Evolutionary conservation across 2,797 vertebrate genomes (phyloP).

Genomic region (Borostomias antarcticus): DNA sequence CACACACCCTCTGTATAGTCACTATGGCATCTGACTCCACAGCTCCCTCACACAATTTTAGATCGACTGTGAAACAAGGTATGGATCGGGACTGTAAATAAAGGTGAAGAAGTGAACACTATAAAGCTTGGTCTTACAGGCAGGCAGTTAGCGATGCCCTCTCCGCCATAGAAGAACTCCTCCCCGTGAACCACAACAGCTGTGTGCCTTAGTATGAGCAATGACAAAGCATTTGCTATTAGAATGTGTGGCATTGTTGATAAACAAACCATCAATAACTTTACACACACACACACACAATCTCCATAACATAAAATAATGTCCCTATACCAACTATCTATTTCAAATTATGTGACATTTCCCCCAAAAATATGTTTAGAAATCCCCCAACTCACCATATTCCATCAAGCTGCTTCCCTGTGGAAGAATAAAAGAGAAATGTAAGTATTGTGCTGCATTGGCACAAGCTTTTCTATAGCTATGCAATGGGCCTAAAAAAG

Average conservation of each 20-base stretch:
- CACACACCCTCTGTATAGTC: too few species aligned
- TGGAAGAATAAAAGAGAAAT: constrained; percentile 50
- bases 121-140: constrained; percentile 75
- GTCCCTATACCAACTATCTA: neutral
- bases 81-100: neutral
- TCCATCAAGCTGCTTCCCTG: constrained; percentile 95
- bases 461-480: neutral
- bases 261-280: neutral
- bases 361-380: neutral
- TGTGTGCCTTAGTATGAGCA: constrained; percentile 84
- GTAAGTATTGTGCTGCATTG: neutral
- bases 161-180: constrained; percentile 90
- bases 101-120: neutral
- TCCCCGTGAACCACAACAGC: constrained; percentile 91
- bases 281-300: neutral
- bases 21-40: neutral
- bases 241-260: neutral
- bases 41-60: neutral
- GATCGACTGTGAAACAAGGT: neutral
- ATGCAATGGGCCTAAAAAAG: neutral
- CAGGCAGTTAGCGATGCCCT: constrained; percentile 85
- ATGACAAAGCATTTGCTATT: neutral
- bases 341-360: neutral
- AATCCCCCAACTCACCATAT: constrained; percentile 86
- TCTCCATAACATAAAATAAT: neutral